phyloP scores from a whole-genome alignment of 2,797 vertebrate species.

The Trachops cirrhosus region DNA sequence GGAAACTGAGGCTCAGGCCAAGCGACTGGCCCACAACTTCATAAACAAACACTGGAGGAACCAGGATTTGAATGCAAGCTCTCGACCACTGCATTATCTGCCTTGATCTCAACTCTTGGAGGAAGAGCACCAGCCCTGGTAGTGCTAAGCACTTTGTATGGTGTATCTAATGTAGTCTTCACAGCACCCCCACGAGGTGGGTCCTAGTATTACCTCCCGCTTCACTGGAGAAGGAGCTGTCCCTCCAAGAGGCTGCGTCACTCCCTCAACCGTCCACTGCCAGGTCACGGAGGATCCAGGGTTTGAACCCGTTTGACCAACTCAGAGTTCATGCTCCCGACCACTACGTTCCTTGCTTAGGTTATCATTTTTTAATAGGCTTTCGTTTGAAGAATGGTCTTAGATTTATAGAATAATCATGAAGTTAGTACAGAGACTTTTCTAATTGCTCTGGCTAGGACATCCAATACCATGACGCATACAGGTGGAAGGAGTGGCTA shows the following conservation, averaged over 20 bases:
- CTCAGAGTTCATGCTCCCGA: neutral
- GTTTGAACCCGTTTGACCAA: neutral
- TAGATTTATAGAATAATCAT: constrained; percentile 13
- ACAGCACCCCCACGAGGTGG: neutral
- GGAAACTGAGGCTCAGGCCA: neutral
- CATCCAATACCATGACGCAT: neutral
- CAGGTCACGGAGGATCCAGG: neutral
- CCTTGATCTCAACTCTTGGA: neutral
- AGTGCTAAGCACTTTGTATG: rapidly evolving
- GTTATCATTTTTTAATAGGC: neutral
- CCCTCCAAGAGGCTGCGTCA: neutral
- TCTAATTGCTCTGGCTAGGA: neutral
- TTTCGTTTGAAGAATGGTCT: neutral
- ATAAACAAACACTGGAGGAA: neutral
- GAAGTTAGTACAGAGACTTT: neutral
- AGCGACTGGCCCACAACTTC: neutral
- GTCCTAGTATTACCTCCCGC: neutral
- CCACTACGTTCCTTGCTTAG: neutral
- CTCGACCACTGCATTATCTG: neutral
- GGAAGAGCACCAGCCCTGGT: neutral
- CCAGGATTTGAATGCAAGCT: neutral
- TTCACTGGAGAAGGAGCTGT: neutral
- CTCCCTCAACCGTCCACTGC: neutral
- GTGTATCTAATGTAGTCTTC: neutral
- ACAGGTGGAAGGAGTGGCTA: neutral